Conservation (phyloP, 1,140 invertebrate genomes). For the Drosophila willistoni region DNA sequence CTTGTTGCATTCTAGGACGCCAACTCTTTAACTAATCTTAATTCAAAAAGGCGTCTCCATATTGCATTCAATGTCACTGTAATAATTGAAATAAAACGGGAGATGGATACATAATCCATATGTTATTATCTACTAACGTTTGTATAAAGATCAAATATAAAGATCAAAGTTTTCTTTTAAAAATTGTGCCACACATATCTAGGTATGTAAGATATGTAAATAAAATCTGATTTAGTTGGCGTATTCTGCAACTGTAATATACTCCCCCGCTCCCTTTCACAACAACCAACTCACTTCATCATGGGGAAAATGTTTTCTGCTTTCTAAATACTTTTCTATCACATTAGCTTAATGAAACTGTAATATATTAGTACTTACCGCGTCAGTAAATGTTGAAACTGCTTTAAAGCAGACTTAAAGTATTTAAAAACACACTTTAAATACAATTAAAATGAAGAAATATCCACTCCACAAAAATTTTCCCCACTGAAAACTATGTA, state of each 20-base stretch:
- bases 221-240: constrained; percentile 14
- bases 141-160: too few species aligned
- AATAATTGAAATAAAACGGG: too few species aligned
- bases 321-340: constrained; percentile 9
- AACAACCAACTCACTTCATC: constrained; percentile 18
- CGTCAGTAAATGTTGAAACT: constrained; percentile 52
- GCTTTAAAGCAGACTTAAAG: constrained; percentile 63
- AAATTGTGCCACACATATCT: too few species aligned
- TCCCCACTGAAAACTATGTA: constrained; percentile 45
- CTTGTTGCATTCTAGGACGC: too few species aligned
- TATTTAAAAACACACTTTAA: constrained; percentile 54
- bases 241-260: constrained; percentile 13
- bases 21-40: too few species aligned
- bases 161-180: too few species aligned
- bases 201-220: background rate
- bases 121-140: too few species aligned
- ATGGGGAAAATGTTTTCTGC: background rate
- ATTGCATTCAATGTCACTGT: too few species aligned
- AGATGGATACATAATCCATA: too few species aligned
- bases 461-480: constrained; percentile 31
- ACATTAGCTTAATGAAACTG: background rate
- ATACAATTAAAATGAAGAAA: constrained; percentile 38
- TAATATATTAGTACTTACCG: constrained; percentile 46
- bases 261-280: background rate
- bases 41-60: too few species aligned